These are phyloP conservation scores for Drosophila kohkoa DNA, from an alignment of 1,140 invertebrate genomes.

Conservation along the genomic window DNA sequence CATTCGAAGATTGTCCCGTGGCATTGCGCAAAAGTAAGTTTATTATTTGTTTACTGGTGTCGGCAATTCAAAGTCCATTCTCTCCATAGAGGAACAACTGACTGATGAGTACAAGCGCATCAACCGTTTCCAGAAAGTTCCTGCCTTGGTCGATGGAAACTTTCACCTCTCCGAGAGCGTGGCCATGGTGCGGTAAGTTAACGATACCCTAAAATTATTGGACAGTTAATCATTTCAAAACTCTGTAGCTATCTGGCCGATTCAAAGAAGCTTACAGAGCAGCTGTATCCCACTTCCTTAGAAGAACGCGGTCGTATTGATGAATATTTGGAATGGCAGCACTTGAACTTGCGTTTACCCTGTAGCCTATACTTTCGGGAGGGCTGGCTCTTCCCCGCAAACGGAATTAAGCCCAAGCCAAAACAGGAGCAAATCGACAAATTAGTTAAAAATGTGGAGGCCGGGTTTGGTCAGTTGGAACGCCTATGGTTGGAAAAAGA, in stretches of 20 bases:
- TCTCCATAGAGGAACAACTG: slow-evolving; percentile 89
- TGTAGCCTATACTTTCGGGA: slow-evolving; percentile 89
- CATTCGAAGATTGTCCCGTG: slow-evolving; percentile 87
- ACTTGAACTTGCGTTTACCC: slow-evolving; percentile 88
- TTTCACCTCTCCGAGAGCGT: slow-evolving; percentile 92
- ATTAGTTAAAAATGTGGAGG: slow-evolving; percentile 84
- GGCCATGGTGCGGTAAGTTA: slow-evolving; percentile 86
- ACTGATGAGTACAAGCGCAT: slow-evolving; percentile 89
- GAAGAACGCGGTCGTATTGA: slow-evolving; percentile 90
- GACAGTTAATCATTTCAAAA: neutral
- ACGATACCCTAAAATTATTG: neutral
- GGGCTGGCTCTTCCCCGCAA: slow-evolving; percentile 86
- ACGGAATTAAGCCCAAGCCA: slow-evolving; percentile 83
- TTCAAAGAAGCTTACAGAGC: slow-evolving; percentile 85
- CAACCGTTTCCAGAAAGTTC: slow-evolving; percentile 92
- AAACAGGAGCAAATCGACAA: slow-evolving; percentile 84
- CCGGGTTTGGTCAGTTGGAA: slow-evolving; percentile 87
- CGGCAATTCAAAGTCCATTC: neutral
- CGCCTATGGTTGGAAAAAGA: slow-evolving; percentile 87
- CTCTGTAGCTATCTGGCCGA: slow-evolving; percentile 67
- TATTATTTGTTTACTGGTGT: slow-evolving; percentile 54
- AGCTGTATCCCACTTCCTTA: slow-evolving; percentile 90
- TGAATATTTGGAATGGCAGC: slow-evolving; percentile 95
- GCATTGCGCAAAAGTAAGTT: slow-evolving; percentile 87
- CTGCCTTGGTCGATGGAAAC: slow-evolving; percentile 90